Base-by-base conservation (phyloP, 2,113 vertebrate species). In the Cheilinus undulatus region DNA sequence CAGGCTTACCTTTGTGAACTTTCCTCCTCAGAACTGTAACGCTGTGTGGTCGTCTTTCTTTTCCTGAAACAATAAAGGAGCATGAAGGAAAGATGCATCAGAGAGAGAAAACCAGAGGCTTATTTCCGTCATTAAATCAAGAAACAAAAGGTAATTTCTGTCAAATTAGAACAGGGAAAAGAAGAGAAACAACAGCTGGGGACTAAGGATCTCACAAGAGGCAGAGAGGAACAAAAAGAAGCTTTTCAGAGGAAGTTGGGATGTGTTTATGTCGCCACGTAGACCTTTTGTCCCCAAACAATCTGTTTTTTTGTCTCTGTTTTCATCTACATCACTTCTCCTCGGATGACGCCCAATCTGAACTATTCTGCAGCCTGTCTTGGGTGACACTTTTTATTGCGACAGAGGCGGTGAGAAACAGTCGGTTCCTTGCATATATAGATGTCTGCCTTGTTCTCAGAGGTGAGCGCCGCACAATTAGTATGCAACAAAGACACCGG, bases 401-500 rank as follows among this genome's bases (percentile, higher is more conserved):
- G 24, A 46, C 50, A 36, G 69, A 74, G 72, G 62, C 36, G 38
- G 69, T 77, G 78, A 83, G 69, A 80, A 85, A 84, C 57, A 62
- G 76, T 70, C 28, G 22, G 52, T 56, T 74, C 54, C 63, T 83
- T 38, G 24, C 20, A 61, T 45, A 45, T 45, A 45, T 20, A 26
- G 66, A 85, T 24, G 63, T 50, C 61, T 69, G 0, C 14, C 73
- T 69, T 14, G 42, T 76, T 83, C 90, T 88, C 80, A 57, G 82
- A 88, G 85, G 85, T 88, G 82, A 88, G 69, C 71, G 2, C 23
- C 42, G 26, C 22, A 15, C 82, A 90, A 91, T 92, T 91, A 89
- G 88, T 85, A 92, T 92, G 88, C 90, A 88, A 82, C 86, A 73
- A 80, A 82, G 89, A 88, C 63, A 27, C 76, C 68, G 63, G 76